phyloP scores from a whole-genome alignment of 2,888 invertebrate species.

The Mesorhabditis sp. region DNA sequence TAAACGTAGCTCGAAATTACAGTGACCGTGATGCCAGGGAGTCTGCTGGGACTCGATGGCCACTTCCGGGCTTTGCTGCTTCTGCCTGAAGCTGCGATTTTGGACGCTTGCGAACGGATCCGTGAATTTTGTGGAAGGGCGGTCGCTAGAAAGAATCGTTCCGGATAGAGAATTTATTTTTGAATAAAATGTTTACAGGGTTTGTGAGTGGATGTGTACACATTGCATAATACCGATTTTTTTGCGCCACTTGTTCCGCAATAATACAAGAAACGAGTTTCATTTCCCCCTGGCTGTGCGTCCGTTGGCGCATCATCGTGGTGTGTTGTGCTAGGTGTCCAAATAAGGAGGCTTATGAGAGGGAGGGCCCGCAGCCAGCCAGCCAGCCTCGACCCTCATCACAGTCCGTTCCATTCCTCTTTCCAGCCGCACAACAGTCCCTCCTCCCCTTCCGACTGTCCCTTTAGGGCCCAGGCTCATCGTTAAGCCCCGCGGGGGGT shows the following conservation, averaged over 20 bases:
- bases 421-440: too few species aligned
- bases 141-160: background rate
- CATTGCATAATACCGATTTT: too few species aligned
- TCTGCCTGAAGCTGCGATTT: background rate
- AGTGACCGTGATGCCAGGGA: conserved; percentile 2
- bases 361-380: background rate
- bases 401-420: too few species aligned
- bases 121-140: background rate
- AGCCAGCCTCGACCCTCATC: background rate
- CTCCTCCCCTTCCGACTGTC: too few species aligned
- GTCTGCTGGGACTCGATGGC: background rate
- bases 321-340: conserved; percentile 21
- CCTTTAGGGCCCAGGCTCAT: too few species aligned
- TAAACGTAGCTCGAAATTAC: background rate
- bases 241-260: too few species aligned
- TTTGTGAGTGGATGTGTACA: too few species aligned
- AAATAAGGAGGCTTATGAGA: conserved; percentile 11
- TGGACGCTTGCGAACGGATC: background rate
- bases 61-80: background rate
- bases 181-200: too few species aligned
- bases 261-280: too few species aligned
- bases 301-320: background rate
- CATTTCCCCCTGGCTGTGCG: too few species aligned
- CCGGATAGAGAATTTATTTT: background rate
- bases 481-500: background rate